Base-by-base conservation (phyloP, 2,113 vertebrate species). In the Istiophorus platypterus region DNA sequence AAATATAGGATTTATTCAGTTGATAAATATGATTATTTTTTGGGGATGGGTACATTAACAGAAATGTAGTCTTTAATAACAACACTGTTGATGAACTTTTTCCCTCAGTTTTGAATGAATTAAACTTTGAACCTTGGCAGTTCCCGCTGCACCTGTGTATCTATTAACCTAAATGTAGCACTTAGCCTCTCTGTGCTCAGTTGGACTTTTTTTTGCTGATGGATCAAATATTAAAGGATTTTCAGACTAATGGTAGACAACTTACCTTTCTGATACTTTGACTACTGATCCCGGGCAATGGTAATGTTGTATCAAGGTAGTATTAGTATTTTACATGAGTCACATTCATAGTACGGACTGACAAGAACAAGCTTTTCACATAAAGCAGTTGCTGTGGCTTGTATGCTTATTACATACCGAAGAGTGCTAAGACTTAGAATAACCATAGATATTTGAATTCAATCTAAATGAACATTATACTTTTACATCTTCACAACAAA, bases 391-490 rank as follows among this genome's bases (percentile, higher is more conserved):
- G 51, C 80, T 81, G 76, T 85, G 75, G 85, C 88, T 91, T 90
- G 84, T 91, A 76, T 8, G 82, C 90, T 88, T 88, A 62, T 76
- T 49, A 65, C 66, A 82, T 56, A 89, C 87, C 91, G 91, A 91
- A n/a, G 89, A 88, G 68, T 65, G 47, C 59, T 74, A 78, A 74
- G 45, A 67, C 52, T 76, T 11, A 71, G 81, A 75, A 85, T 82
- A 81, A 92, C 90, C 93, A 94, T 93, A 95, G 81, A 90, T 80
- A 81, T 78, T 81, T 76, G 39, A 84, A 22, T 67, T 75, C 42
- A 58, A 72, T 90, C 81, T 17, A 24, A 84, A 70, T 74, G 58
- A 86, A 88, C 86, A 64, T 91, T 88, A 74, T 54, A 67, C 45
- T 76, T 80, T 42, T 65, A 57, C 54, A 70, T 29, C 1, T 70